These are phyloP conservation scores for Thalassaphorura encarpata DNA, from an alignment of 1,140 invertebrate genomes.

Conservation along the genomic window DNA sequence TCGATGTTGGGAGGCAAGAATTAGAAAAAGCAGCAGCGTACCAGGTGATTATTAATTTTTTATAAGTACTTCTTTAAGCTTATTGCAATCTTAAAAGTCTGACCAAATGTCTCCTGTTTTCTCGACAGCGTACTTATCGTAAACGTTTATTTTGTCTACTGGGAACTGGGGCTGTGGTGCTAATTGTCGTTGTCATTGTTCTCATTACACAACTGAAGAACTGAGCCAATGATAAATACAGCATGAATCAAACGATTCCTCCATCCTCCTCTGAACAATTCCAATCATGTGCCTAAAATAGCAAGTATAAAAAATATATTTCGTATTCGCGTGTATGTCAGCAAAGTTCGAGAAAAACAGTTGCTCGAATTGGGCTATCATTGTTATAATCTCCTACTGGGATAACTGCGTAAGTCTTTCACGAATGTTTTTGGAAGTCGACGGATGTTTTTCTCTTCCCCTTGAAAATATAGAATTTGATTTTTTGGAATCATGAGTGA, in stretches of 20 bases:
- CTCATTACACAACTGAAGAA: constrained; percentile 45
- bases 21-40: constrained; percentile 66
- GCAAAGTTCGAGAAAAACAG: too few relatives aligned
- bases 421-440: too few relatives aligned
- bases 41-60: constrained; percentile 43
- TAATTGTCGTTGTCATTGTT: constrained; percentile 54
- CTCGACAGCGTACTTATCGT: constrained; percentile 49
- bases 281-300: too few relatives aligned
- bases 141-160: constrained; percentile 59
- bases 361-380: too few relatives aligned
- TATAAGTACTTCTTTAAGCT: not conserved
- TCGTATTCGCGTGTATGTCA: too few relatives aligned
- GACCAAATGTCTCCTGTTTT: constrained; percentile 5
- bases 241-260: constrained; percentile 13
- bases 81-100: not conserved
- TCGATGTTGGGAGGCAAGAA: constrained; percentile 65
- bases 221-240: constrained; percentile 19
- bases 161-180: constrained; percentile 50
- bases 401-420: too few relatives aligned
- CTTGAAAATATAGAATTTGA: too few relatives aligned
- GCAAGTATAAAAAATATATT: too few relatives aligned
- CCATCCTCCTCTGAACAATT: too few relatives aligned
- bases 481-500: too few relatives aligned
- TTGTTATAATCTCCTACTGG: too few relatives aligned
- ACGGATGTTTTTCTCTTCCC: too few relatives aligned